Conservation (phyloP, 2,888 invertebrate genomes). For the Agriopis leucophaearia region DNA sequence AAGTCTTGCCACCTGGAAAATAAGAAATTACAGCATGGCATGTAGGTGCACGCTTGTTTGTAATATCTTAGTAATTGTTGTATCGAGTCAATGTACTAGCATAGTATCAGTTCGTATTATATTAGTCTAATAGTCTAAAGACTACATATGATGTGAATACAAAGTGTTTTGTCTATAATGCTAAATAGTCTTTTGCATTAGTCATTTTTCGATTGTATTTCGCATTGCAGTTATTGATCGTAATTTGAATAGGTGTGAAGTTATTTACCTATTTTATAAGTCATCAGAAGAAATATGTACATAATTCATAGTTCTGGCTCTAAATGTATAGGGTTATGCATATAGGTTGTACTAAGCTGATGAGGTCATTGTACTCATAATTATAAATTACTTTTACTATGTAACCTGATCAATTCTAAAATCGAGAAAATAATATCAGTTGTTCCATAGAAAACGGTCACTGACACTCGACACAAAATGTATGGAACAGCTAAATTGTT, state of each 20-base stretch:
- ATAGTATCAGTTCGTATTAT: conserved; percentile 2
- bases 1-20: background rate
- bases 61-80: conserved; percentile 28
- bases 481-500: no score
- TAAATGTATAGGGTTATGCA: no score
- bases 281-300: no score
- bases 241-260: background rate
- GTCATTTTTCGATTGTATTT: conserved; percentile 20
- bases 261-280: background rate
- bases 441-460: no score
- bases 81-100: conserved; percentile 28
- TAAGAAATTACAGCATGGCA: background rate
- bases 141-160: conserved; percentile 23
- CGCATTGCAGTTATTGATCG: conserved; percentile 4
- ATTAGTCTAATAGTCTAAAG: conserved; percentile 33
- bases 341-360: no score
- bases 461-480: no score
- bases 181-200: conserved; percentile 8
- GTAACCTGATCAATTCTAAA: no score
- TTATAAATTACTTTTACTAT: no score
- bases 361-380: no score
- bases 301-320: no score
- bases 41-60: conserved; percentile 3
- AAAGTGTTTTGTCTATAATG: conserved; percentile 20
- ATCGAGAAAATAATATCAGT: no score